Evolutionary conservation across 2,888 invertebrate genomes (phyloP), one percentile per base, ranked within the genome.

Genomic region (Exephanes ischioxanthus): DNA sequence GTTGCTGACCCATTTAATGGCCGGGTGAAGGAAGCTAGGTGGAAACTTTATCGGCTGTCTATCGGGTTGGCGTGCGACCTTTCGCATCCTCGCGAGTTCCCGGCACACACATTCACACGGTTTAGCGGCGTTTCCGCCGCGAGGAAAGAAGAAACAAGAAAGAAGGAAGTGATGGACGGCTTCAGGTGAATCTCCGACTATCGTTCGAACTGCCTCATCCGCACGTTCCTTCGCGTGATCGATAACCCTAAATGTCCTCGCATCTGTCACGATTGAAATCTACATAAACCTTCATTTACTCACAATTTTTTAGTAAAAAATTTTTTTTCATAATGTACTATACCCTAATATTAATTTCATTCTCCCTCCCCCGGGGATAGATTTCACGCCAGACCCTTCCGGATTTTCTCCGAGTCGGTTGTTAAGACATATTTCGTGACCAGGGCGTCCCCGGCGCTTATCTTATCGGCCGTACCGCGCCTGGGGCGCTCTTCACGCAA

Each of bases 31-130:
- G 89, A 90, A 90, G 89, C 89, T 88, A 89, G 90, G 90, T 90
- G 89, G 90, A 79, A 88, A 87, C 89, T 88, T 89, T 92, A 92
- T 92, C 92, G 90, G 91, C 89, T 90, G 89, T 89, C 91, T 89
- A 91, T 91, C 91, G 89, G 82, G 85, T 88, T 92, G 89, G 91
- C 91, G 91, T 92, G 90, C 91, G 91, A 92, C 91, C 92, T 92
- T 92, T 92, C 87, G 89, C 89, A 91, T 91, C 89, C 90, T 85
- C 53, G 68, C 73, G 85, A 88, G 84, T 89, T 87, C 88, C 70
- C 22, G 14, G 53, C 58, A 67, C 66, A 78, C 55, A 80, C 37
- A 73, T 58, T 37, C 71, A 58, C 55, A 37, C 9, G 33, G 33
- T 37, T 37, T 45, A 30, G 14, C 19, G 41, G 45, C 55, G 71